Conservation (phyloP, 2,888 invertebrate species). For the Aleiodes testaceus region DNA sequence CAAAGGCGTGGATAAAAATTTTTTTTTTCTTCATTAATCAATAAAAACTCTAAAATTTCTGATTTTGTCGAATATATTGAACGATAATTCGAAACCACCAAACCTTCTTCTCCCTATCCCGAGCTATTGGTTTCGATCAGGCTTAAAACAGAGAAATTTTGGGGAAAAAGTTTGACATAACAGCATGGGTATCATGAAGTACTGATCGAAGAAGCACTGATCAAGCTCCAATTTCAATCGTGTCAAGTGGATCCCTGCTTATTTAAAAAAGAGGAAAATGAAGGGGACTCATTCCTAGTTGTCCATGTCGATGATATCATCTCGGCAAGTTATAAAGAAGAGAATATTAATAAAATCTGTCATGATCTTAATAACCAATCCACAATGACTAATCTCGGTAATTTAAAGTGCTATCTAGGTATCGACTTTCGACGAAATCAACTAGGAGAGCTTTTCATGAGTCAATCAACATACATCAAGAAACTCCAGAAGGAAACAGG, state of each 20-base stretch:
- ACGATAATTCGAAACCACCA: too few relatives aligned
- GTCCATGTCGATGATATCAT: conserved; percentile 28
- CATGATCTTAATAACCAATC: conserved; percentile 39
- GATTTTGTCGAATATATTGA: too few relatives aligned
- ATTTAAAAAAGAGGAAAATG: conserved; percentile 1
- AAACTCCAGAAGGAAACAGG: conserved; percentile 40
- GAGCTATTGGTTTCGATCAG: too few relatives aligned
- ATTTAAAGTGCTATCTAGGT: conserved; percentile 43
- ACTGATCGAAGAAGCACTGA: not conserved
- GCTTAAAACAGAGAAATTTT: too few relatives aligned
- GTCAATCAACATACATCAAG: conserved; percentile 45
- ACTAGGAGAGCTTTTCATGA: conserved; percentile 30
- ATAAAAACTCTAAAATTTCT: too few relatives aligned
- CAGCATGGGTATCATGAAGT: too few relatives aligned
- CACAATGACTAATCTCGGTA: conserved; percentile 45
- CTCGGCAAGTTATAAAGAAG: not conserved
- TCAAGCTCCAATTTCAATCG: not conserved
- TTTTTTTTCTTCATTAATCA: too few relatives aligned
- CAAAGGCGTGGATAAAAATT: too few relatives aligned
- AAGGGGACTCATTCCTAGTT: not conserved
- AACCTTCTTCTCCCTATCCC: too few relatives aligned
- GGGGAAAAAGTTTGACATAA: too few relatives aligned
- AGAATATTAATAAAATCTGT: not conserved
- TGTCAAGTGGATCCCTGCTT: conserved; percentile 17
- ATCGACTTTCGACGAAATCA: conserved; percentile 42